Evolutionary conservation across 2,888 invertebrate genomes (phyloP).

Genomic region (Nomada hirtipes): DNA sequence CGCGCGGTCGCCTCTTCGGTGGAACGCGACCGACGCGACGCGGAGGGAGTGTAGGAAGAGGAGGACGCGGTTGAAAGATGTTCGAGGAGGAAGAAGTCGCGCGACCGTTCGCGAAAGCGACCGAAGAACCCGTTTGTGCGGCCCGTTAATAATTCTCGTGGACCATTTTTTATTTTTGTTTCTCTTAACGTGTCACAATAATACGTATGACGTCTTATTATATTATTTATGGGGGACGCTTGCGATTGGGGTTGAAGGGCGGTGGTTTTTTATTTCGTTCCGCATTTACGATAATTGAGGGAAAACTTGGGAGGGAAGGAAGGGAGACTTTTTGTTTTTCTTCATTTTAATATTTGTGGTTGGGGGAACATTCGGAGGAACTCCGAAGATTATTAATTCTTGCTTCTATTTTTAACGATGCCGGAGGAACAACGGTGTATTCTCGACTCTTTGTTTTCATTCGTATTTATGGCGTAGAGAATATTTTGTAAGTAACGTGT

Average conservation of each 20-base stretch:
- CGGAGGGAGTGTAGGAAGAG: constrained; percentile 54
- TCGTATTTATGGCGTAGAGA: too few relatives aligned
- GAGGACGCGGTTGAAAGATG: constrained; percentile 30
- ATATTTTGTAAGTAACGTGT: too few relatives aligned
- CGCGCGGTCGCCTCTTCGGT: not conserved
- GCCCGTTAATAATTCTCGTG: constrained; percentile 38
- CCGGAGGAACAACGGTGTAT: too few relatives aligned
- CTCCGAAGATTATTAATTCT: not conserved
- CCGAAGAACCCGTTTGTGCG: constrained; percentile 28
- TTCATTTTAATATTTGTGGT: too few relatives aligned
- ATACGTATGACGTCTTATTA: not conserved
- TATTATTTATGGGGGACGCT: not conserved
- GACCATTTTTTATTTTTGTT: not conserved
- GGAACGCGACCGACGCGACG: constrained; percentile 16
- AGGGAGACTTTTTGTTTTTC: too few relatives aligned
- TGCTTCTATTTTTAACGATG: not conserved
- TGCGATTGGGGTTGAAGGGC: too few relatives aligned
- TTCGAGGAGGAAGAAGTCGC: constrained; percentile 40
- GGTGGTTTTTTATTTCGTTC: too few relatives aligned
- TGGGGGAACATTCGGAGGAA: not conserved
- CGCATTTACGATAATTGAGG: too few relatives aligned
- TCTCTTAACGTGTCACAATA: not conserved
- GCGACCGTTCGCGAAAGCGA: constrained; percentile 47
- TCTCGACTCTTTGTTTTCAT: too few relatives aligned
- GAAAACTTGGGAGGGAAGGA: too few relatives aligned